Evolutionary conservation across 2,888 invertebrate species (phyloP).

Genomic region (Platycheirus rosarum): DNA sequence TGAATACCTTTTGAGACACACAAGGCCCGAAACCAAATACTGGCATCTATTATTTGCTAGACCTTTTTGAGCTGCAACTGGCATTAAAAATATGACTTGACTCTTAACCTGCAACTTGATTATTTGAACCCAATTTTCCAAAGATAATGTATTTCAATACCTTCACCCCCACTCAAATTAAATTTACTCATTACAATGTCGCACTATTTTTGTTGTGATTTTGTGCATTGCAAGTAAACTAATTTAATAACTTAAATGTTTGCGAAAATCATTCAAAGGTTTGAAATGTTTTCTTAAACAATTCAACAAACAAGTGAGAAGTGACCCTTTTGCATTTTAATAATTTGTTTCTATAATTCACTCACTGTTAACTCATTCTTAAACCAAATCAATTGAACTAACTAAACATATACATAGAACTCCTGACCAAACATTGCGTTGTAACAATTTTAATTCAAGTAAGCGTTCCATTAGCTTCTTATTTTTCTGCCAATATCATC

Average conservation of each 20-base stretch:
- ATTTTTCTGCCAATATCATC: background rate
- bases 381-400: background rate
- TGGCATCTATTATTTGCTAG: too few species aligned
- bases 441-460: slow-evolving; percentile 18
- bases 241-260: background rate
- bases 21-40: too few species aligned
- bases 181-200: background rate
- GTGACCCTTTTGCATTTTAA: too few species aligned
- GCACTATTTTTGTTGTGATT: background rate
- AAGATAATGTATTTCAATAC: background rate
- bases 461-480: background rate
- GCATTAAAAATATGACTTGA: too few species aligned
- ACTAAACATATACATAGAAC: slow-evolving; percentile 16
- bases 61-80: too few species aligned
- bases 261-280: background rate
- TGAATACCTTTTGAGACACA: too few species aligned
- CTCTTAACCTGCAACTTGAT: too few species aligned
- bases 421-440: slow-evolving; percentile 13
- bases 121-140: background rate
- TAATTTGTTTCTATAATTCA: too few species aligned
- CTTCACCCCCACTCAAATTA: background rate
- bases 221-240: background rate
- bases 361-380: too few species aligned
- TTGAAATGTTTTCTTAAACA: too few species aligned
- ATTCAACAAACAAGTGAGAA: background rate